A percentile compares a stretch with the other conserved stretches of the same genome.
phyloP scores from a whole-genome alignment of 2,113 vertebrate species.

The Periophthalmodon schlosseri region DNA sequence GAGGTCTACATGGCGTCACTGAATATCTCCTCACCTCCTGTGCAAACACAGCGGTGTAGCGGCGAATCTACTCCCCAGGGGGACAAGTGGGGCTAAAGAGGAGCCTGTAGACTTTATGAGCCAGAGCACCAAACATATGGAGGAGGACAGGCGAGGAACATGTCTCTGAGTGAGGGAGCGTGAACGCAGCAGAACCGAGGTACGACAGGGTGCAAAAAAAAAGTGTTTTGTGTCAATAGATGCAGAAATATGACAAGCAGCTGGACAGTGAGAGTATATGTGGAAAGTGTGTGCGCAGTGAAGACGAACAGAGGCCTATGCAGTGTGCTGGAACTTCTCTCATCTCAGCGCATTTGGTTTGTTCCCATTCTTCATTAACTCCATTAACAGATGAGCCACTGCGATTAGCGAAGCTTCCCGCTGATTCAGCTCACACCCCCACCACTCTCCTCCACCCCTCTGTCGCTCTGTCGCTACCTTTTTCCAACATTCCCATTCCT shows the following conservation, averaged over 20 bases:
- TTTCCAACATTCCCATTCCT: constrained; percentile 53
- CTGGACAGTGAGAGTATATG: constrained; percentile 29
- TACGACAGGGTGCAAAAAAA: constrained; percentile 56
- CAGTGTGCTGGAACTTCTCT: constrained; percentile 83
- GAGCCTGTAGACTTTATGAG: constrained; percentile 61
- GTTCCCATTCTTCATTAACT: constrained; percentile 86
- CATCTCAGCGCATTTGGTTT: constrained; percentile 83
- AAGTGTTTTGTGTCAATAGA: constrained; percentile 64
- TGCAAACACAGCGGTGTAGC: constrained; percentile 50
- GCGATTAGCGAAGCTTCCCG: constrained; percentile 82
- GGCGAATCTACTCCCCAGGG: constrained; percentile 40
- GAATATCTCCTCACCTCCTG: constrained; percentile 68
- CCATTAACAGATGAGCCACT: constrained; percentile 85
- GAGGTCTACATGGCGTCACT: constrained; percentile 63
- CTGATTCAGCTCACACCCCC: constrained; percentile 80
- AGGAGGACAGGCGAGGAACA: constrained; percentile 57
- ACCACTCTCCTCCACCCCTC: constrained; percentile 46
- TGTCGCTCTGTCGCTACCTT: constrained; percentile 53
- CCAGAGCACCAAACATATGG: constrained; percentile 69
- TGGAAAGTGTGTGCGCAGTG: constrained; percentile 38
- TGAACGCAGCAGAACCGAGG: constrained; percentile 60
- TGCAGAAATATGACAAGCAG: constrained; percentile 51
- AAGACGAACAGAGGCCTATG: constrained; percentile 71
- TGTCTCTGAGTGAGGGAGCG: constrained; percentile 46
- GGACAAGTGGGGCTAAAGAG: constrained; percentile 45